Evolutionary conservation across 2,888 invertebrate genomes (phyloP).

Genomic region (Tenthredo scrophulariae): DNA sequence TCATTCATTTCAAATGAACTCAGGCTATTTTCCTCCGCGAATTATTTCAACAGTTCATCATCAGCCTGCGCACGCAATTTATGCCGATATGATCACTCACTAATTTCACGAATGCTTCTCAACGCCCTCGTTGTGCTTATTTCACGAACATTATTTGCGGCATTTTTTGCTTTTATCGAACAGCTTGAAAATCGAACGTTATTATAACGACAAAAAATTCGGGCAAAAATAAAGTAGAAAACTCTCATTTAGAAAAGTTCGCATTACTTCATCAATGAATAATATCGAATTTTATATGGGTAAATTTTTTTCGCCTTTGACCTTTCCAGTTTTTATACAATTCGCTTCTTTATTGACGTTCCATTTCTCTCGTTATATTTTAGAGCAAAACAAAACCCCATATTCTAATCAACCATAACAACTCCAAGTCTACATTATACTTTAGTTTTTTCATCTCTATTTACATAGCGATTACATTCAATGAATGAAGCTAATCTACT

Average conservation of each 20-base stretch:
- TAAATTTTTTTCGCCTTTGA: constrained; percentile 5
- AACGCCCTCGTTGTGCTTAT: constrained; percentile 13
- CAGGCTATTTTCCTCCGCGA: neutral
- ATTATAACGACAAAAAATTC: neutral
- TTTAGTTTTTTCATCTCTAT: neutral
- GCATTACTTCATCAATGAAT: neutral
- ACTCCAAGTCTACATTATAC: neutral
- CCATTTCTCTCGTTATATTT: neutral
- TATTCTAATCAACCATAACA: neutral
- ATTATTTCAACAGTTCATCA: neutral
- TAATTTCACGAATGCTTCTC: neutral
- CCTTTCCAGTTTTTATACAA: neutral
- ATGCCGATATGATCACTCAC: neutral
- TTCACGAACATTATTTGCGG: neutral
- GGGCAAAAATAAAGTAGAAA: neutral
- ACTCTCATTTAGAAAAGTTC: neutral
- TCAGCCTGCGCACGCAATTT: neutral
- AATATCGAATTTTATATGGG: neutral
- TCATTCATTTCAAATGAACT: neutral
- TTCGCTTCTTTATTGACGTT: neutral
- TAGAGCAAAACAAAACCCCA: neutral
- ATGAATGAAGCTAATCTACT: neutral
- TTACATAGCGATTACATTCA: neutral
- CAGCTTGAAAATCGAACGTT: neutral
- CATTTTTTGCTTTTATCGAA: neutral